Percentiles rank a stretch among this genome's conserved stretches.
Conservation (phyloP, 2,797 vertebrate genomes). For the Coluber constrictor region DNA sequence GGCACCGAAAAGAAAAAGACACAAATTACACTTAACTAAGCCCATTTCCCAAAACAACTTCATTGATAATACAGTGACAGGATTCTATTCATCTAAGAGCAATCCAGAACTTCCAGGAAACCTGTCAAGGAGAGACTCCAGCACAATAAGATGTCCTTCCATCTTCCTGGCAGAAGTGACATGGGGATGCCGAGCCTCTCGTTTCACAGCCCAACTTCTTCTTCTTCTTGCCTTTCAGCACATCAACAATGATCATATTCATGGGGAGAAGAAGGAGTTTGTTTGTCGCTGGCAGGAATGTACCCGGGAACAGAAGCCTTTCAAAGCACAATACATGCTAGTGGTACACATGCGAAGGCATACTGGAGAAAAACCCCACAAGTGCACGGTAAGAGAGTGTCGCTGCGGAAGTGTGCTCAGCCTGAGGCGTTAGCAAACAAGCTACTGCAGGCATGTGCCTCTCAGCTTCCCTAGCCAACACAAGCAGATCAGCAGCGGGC, state of each 20-base stretch:
- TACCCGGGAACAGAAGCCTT: conserved; percentile 94
- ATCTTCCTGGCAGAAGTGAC: neutral
- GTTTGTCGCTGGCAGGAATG: conserved; percentile 98
- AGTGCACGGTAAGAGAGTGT: conserved; percentile 88
- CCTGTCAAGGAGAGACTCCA: neutral
- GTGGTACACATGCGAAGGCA: conserved; percentile 98
- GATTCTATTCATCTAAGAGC: neutral
- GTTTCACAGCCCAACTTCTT: conserved; percentile 36
- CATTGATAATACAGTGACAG: neutral
- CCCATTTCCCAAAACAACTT: neutral
- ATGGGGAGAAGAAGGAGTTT: conserved; percentile 98
- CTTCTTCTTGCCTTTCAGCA: conserved; percentile 76
- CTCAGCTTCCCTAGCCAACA: neutral
- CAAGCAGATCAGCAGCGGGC: neutral
- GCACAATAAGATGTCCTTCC: neutral
- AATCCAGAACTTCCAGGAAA: neutral
- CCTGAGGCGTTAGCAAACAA: neutral
- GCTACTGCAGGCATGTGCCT: neutral
- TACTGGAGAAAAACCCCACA: conserved; percentile 97
- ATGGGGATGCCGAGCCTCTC: neutral
- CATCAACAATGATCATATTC: conserved; percentile 99
- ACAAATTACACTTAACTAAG: neutral
- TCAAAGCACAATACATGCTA: conserved; percentile 99
- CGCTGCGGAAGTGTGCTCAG: neutral
- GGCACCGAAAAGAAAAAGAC: neutral